Evolutionary conservation across 1,140 invertebrate species (phyloP).

Genomic region (Solenopsis fugax): DNA sequence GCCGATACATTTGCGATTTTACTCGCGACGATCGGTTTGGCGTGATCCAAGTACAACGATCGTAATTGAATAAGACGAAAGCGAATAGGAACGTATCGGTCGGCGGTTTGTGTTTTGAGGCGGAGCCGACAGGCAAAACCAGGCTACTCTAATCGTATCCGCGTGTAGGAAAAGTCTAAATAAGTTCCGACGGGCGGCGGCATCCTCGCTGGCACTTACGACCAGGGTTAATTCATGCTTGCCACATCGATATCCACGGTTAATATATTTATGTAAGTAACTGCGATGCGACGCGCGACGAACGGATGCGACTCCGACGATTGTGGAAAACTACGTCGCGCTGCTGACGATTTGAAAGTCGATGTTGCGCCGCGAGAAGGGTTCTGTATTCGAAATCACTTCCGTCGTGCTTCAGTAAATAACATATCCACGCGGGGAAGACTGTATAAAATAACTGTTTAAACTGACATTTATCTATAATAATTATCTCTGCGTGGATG

Average conservation of each 20-base stretch:
- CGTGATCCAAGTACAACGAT: background rate
- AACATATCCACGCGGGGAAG: background rate
- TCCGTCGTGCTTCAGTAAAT: background rate
- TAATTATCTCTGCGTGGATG: background rate
- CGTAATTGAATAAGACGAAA: constrained; percentile 28
- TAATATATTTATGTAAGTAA: constrained; percentile 34
- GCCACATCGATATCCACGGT: background rate
- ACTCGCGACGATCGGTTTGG: constrained; percentile 11
- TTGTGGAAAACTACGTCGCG: background rate
- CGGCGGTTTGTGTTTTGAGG: constrained; percentile 12
- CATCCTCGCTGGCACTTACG: background rate
- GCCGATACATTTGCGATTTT: constrained; percentile 6
- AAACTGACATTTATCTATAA: background rate
- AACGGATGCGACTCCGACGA: background rate
- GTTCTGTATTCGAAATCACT: constrained; percentile 3
- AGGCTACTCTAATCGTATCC: constrained; percentile 28
- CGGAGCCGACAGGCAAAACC: background rate
- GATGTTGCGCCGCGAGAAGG: background rate
- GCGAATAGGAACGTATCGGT: background rate
- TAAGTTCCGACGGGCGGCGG: background rate
- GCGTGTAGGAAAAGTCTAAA: background rate
- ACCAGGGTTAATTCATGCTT: constrained; percentile 10
- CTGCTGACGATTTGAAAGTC: constrained; percentile 7
- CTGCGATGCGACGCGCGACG: background rate
- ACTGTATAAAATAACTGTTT: background rate